Conservation (phyloP, 2,797 vertebrate species). For the Heliangelus exortis region DNA sequence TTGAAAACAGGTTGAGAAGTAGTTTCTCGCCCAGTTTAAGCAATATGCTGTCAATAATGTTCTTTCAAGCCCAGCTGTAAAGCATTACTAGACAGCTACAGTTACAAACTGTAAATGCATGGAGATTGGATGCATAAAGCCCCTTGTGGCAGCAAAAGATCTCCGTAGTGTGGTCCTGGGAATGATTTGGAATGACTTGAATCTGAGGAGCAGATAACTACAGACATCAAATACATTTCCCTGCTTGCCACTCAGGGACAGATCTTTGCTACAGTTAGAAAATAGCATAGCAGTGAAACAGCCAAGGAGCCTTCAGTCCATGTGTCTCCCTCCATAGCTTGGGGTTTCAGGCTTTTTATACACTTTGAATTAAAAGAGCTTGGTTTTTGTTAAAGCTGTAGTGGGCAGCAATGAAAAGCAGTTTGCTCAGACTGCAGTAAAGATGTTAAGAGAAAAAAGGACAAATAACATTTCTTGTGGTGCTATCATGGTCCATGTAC, state of each 20-base stretch:
- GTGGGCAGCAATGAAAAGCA: not conserved
- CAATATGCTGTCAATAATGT: conserved; percentile 43
- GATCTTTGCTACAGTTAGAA: not conserved
- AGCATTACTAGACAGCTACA: conserved; percentile 17
- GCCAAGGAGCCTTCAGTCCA: not conserved
- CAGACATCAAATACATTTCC: conserved; percentile 28
- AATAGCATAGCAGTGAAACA: not conserved
- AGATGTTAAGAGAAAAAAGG: not conserved
- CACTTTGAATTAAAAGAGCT: not conserved
- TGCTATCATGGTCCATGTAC: accelerated
- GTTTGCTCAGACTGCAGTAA: not conserved
- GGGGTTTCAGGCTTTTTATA: not conserved
- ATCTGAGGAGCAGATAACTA: not conserved
- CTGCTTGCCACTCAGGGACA: not conserved
- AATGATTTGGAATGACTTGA: not conserved
- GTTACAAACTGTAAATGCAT: not conserved
- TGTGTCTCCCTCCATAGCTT: not conserved
- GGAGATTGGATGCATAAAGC: not conserved
- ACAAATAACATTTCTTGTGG: not conserved
- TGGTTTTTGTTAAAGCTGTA: not conserved
- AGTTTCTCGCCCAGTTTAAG: conserved; percentile 33
- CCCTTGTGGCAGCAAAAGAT: not conserved
- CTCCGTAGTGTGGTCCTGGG: not conserved
- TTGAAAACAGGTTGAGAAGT: conserved; percentile 68
- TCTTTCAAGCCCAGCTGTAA: conserved; percentile 41